Conservation (phyloP, 2,113 vertebrate genomes). For the Ia io region DNA sequence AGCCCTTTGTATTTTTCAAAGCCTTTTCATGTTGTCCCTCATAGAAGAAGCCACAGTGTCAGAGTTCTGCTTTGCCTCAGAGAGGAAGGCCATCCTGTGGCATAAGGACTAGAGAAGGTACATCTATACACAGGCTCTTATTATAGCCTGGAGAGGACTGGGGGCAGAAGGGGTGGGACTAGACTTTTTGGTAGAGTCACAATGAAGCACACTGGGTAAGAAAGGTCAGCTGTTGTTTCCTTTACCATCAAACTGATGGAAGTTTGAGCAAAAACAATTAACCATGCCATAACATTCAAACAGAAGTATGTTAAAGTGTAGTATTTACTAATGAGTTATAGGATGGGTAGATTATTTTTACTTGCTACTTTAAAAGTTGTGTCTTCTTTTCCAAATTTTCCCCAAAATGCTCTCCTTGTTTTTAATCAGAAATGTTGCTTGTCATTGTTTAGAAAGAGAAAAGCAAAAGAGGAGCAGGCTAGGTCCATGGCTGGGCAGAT, state of each 20-base stretch:
- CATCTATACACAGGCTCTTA: background rate
- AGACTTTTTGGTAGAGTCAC: background rate
- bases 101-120: background rate
- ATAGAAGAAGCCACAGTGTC: background rate
- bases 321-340: background rate
- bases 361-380: slow-evolving; percentile 17
- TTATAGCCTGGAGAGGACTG: background rate
- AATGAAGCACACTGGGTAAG: background rate
- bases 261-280: background rate
- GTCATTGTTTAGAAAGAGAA: slow-evolving; percentile 1
- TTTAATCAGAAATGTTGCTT: slow-evolving; percentile 32
- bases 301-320: background rate
- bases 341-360: slow-evolving; percentile 12
- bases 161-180: background rate
- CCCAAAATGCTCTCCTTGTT: background rate
- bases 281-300: background rate
- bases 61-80: background rate
- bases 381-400: background rate
- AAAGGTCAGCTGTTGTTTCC: background rate
- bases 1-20: background rate
- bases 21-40: background rate
- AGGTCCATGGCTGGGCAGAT: background rate
- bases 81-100: background rate
- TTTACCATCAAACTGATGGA: background rate
- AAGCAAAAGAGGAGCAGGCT: background rate